A percentile compares a stretch with the other conserved stretches of the same genome.
Evolutionary conservation across 2,888 invertebrate species (phyloP).

Genomic region (Zygogramma bicolorata): DNA sequence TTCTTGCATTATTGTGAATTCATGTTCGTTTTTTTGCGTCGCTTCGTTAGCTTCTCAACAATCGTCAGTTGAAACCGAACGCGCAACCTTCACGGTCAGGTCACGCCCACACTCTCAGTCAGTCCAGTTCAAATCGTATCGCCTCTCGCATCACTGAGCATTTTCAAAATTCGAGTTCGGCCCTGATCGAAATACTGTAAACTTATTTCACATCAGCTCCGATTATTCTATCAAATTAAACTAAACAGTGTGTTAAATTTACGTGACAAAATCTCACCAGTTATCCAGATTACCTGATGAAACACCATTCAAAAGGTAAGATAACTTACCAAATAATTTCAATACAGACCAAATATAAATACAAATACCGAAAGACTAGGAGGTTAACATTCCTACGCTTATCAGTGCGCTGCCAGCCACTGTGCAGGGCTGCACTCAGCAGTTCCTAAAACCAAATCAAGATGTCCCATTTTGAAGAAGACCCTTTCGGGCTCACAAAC

Average conservation of each 20-base stretch:
- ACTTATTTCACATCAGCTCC: too few species aligned
- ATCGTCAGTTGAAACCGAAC: too few species aligned
- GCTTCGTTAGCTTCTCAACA: too few species aligned
- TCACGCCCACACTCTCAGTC: too few species aligned
- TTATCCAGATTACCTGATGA: not conserved
- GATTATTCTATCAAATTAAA: not conserved
- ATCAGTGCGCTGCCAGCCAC: not conserved
- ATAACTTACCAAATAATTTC: not conserved
- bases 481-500: not conserved
- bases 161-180: too few species aligned
- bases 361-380: not conserved
- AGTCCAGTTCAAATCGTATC: too few species aligned
- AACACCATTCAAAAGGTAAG: not conserved
- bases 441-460: not conserved
- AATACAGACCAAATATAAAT: not conserved
- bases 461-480: not conserved
- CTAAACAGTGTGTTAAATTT: not conserved
- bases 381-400: not conserved
- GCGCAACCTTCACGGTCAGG: too few species aligned
- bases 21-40: too few species aligned
- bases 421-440: constrained; percentile 3
- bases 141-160: too few species aligned
- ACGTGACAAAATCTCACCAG: not conserved
- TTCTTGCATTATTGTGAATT: too few species aligned
- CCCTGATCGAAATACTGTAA: too few species aligned